phyloP scores from a whole-genome alignment of 2,113 vertebrate species.

The Tupaia tana region DNA sequence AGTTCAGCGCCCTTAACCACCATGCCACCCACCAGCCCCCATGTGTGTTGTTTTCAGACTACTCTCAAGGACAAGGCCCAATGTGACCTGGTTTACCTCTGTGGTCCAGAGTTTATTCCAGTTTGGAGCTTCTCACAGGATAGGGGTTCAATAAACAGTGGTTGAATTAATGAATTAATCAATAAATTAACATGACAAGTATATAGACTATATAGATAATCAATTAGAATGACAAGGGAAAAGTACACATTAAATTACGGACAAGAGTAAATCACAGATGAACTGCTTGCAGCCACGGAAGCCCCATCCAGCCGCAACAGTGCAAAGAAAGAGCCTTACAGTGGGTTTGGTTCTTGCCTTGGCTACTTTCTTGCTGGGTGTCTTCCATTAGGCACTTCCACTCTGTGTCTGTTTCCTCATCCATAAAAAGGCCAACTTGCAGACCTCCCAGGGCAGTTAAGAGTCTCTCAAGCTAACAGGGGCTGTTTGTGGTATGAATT shows the following conservation, averaged over 20 bases:
- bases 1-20: too few relatives aligned
- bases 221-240: slow-evolving; percentile 24
- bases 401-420: background rate
- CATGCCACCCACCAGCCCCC: too few relatives aligned
- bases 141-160: slow-evolving; percentile 11
- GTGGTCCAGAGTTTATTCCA: background rate
- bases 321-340: background rate
- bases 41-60: background rate
- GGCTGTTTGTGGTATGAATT: background rate
- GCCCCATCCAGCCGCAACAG: background rate
- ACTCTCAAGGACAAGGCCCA: background rate
- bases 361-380: background rate
- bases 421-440: background rate
- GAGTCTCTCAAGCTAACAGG: background rate
- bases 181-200: slow-evolving; percentile 18
- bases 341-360: background rate
- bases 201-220: background rate
- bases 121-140: background rate
- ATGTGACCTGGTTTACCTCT: background rate
- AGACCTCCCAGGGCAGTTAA: background rate
- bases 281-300: background rate
- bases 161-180: slow-evolving; percentile 39
- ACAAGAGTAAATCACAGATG: slow-evolving; percentile 50
- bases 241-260: slow-evolving; percentile 16
- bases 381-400: background rate